phyloP scores from a whole-genome alignment of 2,888 invertebrate species.

The Polia nebulosa region DNA sequence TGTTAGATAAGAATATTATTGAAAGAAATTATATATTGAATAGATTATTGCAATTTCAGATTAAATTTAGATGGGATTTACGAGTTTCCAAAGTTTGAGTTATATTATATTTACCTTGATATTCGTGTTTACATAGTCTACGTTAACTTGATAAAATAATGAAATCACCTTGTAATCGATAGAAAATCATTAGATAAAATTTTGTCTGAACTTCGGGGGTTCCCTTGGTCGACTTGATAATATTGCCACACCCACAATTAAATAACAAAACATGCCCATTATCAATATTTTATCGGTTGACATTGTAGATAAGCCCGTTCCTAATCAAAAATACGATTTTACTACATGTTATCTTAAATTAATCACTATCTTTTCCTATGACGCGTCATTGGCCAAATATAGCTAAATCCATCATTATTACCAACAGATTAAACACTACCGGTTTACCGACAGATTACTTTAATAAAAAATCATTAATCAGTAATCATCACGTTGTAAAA shows the following conservation, averaged over 20 bases:
- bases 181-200: not conserved
- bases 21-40: not conserved
- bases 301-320: constrained; percentile 19
- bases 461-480: constrained; percentile 66
- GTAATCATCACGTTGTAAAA: constrained; percentile 78
- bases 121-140: no score
- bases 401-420: constrained; percentile 36
- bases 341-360: not conserved
- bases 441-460: constrained; percentile 63
- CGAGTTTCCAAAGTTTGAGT: not conserved
- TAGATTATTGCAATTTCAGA: not conserved
- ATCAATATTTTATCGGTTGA: constrained; percentile 29
- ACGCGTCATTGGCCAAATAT: not conserved
- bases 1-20: not conserved
- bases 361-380: constrained; percentile 14
- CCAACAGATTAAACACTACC: constrained; percentile 51
- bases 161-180: not conserved
- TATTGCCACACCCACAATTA: constrained; percentile 37
- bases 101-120: no score
- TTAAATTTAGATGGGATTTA: not conserved
- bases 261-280: constrained; percentile 12
- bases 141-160: constrained; percentile 1
- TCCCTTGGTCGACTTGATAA: not conserved
- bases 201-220: constrained; percentile 1
- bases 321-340: constrained; percentile 21